Evolutionary conservation across 2,113 vertebrate genomes (phyloP), one percentile per base, ranked within the genome.

Genomic region (Gadus macrocephalus): DNA sequence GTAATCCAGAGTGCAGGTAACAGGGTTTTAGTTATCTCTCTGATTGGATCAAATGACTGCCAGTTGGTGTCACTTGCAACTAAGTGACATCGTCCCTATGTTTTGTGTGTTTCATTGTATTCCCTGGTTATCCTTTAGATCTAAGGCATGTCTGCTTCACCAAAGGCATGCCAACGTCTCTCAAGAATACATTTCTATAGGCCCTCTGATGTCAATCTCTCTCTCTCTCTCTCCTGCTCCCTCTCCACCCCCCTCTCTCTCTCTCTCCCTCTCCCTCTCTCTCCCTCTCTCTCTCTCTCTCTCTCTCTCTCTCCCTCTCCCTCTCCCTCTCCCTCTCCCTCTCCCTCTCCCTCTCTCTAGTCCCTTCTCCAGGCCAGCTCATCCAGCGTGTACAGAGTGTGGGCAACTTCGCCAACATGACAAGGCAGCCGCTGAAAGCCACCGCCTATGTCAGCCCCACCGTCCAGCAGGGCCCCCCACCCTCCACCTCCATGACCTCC

Each of bases 371-470:
- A 9, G 95, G 95, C 66, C 96, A 96, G 80, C 94, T 98, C 77
- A 93, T 92, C 42, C 94, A 99, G 80, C 88, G 95, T 63, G 93
- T 96, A 62, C 96, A 97, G 80, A 99, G 96, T 4, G 90, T 98
- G 77, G 94, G 95, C 15, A 96, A 94, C 75, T 99, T 98, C 86
- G 92, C 94, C 3, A 88, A 91, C 66, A 89, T 92, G 19, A 76
- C 89, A 38, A 91, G 96, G 62, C 93, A 94, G 42, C 93, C 94
- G 15, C 87, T 95, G 4, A 99, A 99, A 90, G 97, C 97, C 78
- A 99, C 96, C 16, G 97, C 97, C 31, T 98, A 99, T 0, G 97
- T 99, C 58, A 99, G 96, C 82, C 97, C 96, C 2, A 99, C 96
- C 0, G 89, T 99, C 59, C 96, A 98, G 91, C 96, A 98, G 89